A percentile compares a stretch with the other conserved stretches of the same genome.
Conservation (phyloP, 2,888 invertebrate species). For the Syrphus vitripennis region DNA sequence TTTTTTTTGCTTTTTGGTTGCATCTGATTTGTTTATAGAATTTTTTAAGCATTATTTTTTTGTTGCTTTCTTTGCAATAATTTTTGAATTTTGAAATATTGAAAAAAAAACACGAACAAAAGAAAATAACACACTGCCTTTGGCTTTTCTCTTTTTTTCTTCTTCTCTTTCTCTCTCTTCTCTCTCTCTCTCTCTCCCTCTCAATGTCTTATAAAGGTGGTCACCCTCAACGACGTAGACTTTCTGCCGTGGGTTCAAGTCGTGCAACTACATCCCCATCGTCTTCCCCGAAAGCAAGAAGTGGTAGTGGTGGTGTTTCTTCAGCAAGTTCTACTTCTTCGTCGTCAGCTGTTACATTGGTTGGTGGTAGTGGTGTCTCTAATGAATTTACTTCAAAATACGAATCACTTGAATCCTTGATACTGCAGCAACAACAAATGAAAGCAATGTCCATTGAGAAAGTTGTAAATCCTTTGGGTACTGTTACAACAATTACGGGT, state of each 20-base stretch:
- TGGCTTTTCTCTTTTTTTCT: constrained; percentile 85
- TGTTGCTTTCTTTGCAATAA: constrained; percentile 58
- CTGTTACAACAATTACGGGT: constrained; percentile 83
- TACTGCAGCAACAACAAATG: constrained; percentile 29
- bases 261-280: constrained; percentile 65
- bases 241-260: constrained; percentile 72
- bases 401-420: constrained; percentile 70
- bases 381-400: constrained; percentile 52
- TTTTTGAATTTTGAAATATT: constrained; percentile 42
- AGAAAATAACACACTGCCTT: constrained; percentile 85
- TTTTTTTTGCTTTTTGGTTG: constrained; percentile 61
- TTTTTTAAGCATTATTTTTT: constrained; percentile 59
- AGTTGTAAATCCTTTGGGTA: constrained; percentile 90
- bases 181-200: constrained; percentile 75
- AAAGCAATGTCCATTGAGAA: constrained; percentile 77
- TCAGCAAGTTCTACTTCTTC: constrained; percentile 51
- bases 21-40: constrained; percentile 59
- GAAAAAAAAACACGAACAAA: constrained; percentile 72
- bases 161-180: constrained; percentile 75
- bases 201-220: constrained; percentile 72
- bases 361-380: constrained; percentile 44
- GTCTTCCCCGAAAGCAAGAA: constrained; percentile 61
- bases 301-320: constrained; percentile 62
- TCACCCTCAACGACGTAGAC: constrained; percentile 73
- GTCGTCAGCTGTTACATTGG: constrained; percentile 43